phyloP scores from a whole-genome alignment of 2,888 invertebrate species.

The Pyrochroa serraticornis region DNA sequence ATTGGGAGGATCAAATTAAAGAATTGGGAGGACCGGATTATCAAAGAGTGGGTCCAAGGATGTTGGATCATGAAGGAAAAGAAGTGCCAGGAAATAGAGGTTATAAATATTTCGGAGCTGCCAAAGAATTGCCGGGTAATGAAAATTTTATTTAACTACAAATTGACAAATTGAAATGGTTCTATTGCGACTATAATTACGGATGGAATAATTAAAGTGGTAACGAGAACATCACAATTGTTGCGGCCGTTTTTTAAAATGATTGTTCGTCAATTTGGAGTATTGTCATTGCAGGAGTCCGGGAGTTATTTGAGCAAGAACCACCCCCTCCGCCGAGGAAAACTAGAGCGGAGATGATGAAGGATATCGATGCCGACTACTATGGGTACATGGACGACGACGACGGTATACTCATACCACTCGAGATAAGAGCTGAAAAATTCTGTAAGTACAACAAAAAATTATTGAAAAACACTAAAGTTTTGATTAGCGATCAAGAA shows the following conservation, averaged over 20 bases:
- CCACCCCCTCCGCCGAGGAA: slow-evolving; percentile 89
- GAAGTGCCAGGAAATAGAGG: slow-evolving; percentile 98
- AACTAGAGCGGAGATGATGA: slow-evolving; percentile 95
- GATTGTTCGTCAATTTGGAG: slow-evolving; percentile 16
- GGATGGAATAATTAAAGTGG: slow-evolving; percentile 15
- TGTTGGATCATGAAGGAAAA: slow-evolving; percentile 89
- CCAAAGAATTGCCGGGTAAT: slow-evolving; percentile 91
- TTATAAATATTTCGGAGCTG: slow-evolving; percentile 98
- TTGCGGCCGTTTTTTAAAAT: slow-evolving; percentile 3
- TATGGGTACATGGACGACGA: slow-evolving; percentile 99
- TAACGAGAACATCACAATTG: slow-evolving; percentile 27
- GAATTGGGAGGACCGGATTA: slow-evolving; percentile 96
- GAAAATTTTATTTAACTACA: not conserved
- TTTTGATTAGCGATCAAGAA: slow-evolving; percentile 58
- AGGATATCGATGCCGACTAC: slow-evolving; percentile 97
- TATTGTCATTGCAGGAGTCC: slow-evolving; percentile 69
- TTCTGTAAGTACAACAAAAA: slow-evolving; percentile 58
- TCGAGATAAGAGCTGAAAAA: slow-evolving; percentile 83
- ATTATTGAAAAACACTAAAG: not conserved
- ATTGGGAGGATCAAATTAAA: slow-evolving; percentile 97
- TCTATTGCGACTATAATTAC: not conserved
- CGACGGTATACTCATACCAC: slow-evolving; percentile 90
- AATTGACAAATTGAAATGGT: slow-evolving; percentile 1
- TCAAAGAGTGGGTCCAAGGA: slow-evolving; percentile 87
- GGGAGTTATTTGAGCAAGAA: slow-evolving; percentile 96